A percentile compares a stretch with the other conserved stretches of the same genome.
phyloP scores from a whole-genome alignment of 35 echinoderm and acorn worm species.

The Ophioderma brevispina region DNA sequence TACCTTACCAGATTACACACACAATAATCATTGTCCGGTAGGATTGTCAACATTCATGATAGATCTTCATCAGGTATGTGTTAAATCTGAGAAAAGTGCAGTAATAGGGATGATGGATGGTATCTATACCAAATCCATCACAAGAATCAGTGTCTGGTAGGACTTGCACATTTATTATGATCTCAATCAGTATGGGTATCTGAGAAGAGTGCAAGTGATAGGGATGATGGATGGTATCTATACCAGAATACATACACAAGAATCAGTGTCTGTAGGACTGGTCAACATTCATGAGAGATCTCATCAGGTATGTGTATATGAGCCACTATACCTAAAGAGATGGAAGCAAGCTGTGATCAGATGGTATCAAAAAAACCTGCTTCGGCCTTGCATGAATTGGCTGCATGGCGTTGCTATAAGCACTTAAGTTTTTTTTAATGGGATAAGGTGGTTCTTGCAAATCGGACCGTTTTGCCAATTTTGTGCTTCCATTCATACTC shows the following conservation, averaged over 20 bases:
- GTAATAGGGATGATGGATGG: slow-evolving; percentile 85
- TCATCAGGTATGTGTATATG: slow-evolving; percentile 68
- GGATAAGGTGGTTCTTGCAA: too few relatives aligned
- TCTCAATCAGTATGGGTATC: slow-evolving; percentile 81
- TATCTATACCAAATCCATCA: slow-evolving; percentile 84
- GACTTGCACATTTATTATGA: slow-evolving; percentile 97
- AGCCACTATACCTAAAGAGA: too few relatives aligned
- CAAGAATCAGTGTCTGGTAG: slow-evolving; percentile 87
- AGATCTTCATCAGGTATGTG: slow-evolving; percentile 90
- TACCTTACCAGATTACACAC: slow-evolving; percentile 91
- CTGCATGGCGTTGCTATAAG: too few relatives aligned
- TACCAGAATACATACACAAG: slow-evolving; percentile 85
- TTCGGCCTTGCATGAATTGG: too few relatives aligned
- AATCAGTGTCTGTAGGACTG: slow-evolving; percentile 92
- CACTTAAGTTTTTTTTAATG: too few relatives aligned
- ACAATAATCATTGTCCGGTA: slow-evolving; percentile 81
- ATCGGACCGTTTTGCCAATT: too few relatives aligned
- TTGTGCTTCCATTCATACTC: too few relatives aligned
- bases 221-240: slow-evolving; percentile 81
- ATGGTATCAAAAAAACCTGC: too few relatives aligned
- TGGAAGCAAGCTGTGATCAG: too few relatives aligned
- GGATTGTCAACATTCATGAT: slow-evolving; percentile 99
- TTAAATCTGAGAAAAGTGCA: slow-evolving; percentile 22
- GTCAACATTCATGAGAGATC: slow-evolving; percentile 98
- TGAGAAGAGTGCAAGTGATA: not conserved